Percentiles rank a stretch among this genome's conserved stretches.
Conservation (phyloP, 2,113 vertebrate species). For the Rhineura floridana region DNA sequence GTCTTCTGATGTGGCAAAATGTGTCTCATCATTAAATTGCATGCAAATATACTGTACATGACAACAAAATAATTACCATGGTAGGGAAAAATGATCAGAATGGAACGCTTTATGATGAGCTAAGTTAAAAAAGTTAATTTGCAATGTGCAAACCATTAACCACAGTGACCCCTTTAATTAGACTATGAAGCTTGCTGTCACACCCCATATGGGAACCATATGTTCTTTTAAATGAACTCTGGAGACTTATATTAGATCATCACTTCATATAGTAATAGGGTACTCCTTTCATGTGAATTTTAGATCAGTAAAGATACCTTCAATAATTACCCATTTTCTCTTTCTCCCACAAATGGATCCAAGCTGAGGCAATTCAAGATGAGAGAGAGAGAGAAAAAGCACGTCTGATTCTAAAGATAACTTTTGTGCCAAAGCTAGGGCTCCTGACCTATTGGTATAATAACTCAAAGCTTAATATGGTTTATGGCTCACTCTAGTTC, state of each 20-base stretch:
- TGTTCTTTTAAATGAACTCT: not conserved
- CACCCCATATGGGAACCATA: slow-evolving; percentile 25
- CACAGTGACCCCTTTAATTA: slow-evolving; percentile 61
- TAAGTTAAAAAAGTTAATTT: slow-evolving; percentile 61
- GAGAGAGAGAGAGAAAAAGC: no score
- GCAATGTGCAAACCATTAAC: slow-evolving; percentile 65
- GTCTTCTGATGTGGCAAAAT: not conserved
- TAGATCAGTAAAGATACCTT: not conserved
- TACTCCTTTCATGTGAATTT: not conserved
- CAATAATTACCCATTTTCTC: not conserved
- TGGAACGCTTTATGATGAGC: not conserved
- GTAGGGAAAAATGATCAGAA: slow-evolving; percentile 14
- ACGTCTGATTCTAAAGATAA: slow-evolving; percentile 19
- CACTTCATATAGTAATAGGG: not conserved
- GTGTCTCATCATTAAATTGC: not conserved
- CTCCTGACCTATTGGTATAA: slow-evolving; percentile 50
- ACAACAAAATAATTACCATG: not conserved
- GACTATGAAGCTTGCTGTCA: slow-evolving; percentile 46
- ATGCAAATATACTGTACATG: not conserved
- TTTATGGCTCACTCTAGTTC: slow-evolving; percentile 48
- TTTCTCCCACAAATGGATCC: slow-evolving; percentile 43
- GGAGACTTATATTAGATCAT: not conserved
- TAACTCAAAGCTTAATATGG: slow-evolving; percentile 63
- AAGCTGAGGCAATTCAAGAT: slow-evolving; percentile 39
- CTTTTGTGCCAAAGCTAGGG: slow-evolving; percentile 62